phyloP scores from a whole-genome alignment of 2,797 vertebrate species.

The Acipenser ruthenus region DNA sequence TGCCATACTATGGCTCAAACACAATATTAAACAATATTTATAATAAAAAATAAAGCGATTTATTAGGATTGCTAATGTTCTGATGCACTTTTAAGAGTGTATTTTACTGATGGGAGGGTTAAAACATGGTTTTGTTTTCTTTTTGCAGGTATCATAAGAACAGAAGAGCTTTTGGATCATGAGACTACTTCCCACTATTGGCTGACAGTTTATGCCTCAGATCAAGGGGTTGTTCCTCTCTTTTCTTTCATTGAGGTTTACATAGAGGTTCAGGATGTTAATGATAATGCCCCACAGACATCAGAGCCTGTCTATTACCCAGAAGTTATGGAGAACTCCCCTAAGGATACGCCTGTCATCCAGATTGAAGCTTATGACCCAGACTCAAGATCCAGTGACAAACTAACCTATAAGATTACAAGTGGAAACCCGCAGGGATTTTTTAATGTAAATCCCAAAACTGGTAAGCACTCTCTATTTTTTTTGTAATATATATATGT shows the following conservation, averaged over 20 bases:
- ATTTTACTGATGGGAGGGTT: too few species aligned
- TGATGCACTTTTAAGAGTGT: too few species aligned
- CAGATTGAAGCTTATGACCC: conserved; percentile 88
- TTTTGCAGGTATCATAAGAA: conserved; percentile 77
- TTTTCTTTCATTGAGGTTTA: conserved; percentile 89
- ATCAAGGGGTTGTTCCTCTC: conserved; percentile 81
- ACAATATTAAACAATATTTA: too few species aligned
- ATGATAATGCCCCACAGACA: conserved; percentile 91
- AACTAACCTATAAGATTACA: conserved; percentile 82
- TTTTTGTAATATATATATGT: too few species aligned
- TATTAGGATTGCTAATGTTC: too few species aligned
- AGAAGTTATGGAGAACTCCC: conserved; percentile 85
- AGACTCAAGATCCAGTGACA: conserved; percentile 78
- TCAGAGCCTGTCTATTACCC: conserved; percentile 91
- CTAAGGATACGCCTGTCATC: conserved; percentile 84
- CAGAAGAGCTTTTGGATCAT: conserved; percentile 78
- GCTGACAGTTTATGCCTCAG: conserved; percentile 88
- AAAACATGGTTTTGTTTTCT: too few species aligned
- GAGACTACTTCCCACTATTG: conserved; percentile 89
- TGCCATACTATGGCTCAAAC: too few species aligned
- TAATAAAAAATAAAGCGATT: too few species aligned
- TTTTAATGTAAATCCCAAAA: conserved; percentile 80
- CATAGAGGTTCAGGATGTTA: conserved; percentile 88
- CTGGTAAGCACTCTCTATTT: conserved; percentile 60
- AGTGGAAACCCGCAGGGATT: conserved; percentile 97